phyloP scores from a whole-genome alignment of 2,888 invertebrate species.

The Melitaea athalia region DNA sequence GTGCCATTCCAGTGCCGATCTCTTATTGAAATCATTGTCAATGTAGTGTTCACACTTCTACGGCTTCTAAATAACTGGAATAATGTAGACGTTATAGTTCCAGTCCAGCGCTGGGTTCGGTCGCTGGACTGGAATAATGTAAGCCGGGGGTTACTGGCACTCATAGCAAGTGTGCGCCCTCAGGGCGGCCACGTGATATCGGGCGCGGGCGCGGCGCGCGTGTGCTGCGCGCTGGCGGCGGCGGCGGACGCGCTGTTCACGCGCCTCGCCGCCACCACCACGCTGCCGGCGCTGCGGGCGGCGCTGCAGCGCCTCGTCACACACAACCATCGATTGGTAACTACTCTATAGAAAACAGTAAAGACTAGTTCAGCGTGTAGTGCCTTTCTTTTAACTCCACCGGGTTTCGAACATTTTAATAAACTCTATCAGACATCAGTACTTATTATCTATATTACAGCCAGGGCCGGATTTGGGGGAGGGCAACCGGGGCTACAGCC shows the following conservation, averaged over 20 bases:
- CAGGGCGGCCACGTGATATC: slow-evolving; percentile 83
- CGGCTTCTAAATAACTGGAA: no score
- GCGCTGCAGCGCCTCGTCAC: slow-evolving; percentile 92
- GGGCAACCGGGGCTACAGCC: no score
- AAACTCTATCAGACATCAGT: not conserved
- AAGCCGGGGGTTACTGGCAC: no score
- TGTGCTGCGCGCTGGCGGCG: slow-evolving; percentile 93
- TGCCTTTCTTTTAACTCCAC: no score
- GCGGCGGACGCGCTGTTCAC: slow-evolving; percentile 96
- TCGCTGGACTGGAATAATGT: no score
- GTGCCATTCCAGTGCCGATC: no score
- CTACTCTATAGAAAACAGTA: not conserved
- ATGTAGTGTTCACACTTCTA: no score
- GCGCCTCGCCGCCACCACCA: slow-evolving; percentile 92
- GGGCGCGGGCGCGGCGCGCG: slow-evolving; percentile 92
- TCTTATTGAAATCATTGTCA: no score
- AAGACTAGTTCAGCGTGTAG: no score
- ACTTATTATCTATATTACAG: not conserved
- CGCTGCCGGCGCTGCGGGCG: slow-evolving; percentile 90
- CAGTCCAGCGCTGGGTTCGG: no score
- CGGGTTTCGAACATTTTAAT: not conserved
- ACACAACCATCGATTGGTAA: slow-evolving; percentile 91
- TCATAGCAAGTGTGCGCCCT: not conserved
- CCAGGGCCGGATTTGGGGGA: no score
- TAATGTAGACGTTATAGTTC: no score